Conservation (phyloP, 2,888 invertebrate genomes). For the Entomobrya proxima region DNA sequence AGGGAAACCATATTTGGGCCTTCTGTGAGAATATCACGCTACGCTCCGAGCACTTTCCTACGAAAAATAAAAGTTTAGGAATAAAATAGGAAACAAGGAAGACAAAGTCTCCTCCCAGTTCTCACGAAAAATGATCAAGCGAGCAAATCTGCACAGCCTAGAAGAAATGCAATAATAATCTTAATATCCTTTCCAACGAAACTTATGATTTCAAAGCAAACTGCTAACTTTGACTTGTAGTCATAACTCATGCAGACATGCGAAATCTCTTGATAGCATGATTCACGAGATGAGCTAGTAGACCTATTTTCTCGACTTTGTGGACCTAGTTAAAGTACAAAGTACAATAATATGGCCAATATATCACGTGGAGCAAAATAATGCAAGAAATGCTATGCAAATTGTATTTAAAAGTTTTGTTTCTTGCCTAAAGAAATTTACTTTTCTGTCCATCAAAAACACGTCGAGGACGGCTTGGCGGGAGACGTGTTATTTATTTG, state of each 20-base stretch:
- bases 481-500: slow-evolving; percentile 9
- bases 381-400: neutral
- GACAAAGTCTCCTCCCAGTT: slow-evolving; percentile 28
- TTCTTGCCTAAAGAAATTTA: slow-evolving; percentile 11
- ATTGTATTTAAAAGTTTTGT: neutral
- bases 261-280: neutral
- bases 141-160: neutral
- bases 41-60: slow-evolving; percentile 13
- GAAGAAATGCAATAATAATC: neutral
- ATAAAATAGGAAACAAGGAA: slow-evolving; percentile 36
- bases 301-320: no score
- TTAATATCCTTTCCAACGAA: neutral
- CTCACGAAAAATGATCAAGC: slow-evolving; percentile 11
- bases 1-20: neutral
- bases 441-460: slow-evolving; percentile 16
- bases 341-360: no score
- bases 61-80: slow-evolving; percentile 4
- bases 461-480: neutral
- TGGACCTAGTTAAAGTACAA: no score
- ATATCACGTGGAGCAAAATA: no score
- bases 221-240: neutral
- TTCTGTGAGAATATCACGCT: neutral
- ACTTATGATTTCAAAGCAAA: neutral
- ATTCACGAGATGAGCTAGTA: neutral
- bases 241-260: slow-evolving; percentile 9